These are phyloP conservation scores for Microcebus griseorufus DNA, from an alignment of 2,113 vertebrate species.

Conservation along the genomic window DNA sequence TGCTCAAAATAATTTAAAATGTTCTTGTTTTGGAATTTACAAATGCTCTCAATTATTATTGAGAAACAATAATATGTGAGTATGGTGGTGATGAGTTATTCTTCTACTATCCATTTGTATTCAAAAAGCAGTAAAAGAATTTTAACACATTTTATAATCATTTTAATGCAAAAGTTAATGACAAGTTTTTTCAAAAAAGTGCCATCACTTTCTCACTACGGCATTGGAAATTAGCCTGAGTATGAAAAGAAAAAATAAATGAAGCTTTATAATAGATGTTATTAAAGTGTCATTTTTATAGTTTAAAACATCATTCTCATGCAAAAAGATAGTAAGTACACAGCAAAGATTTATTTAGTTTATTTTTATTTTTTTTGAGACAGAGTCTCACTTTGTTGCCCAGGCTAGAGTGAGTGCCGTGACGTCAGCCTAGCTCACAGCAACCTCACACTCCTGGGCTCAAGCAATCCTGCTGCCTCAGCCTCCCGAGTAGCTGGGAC, in stretches of 20 bases:
- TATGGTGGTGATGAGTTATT: slow-evolving; percentile 25
- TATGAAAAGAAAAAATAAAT: slow-evolving; percentile 14
- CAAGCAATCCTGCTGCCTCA: too few relatives aligned
- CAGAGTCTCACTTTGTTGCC: too few relatives aligned
- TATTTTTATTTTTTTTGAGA: neutral
- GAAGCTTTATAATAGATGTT: neutral
- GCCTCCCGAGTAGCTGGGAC: too few relatives aligned
- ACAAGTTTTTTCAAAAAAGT: slow-evolving; percentile 26
- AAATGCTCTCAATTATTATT: neutral
- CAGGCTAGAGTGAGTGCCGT: too few relatives aligned
- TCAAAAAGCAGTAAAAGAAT: slow-evolving; percentile 16
- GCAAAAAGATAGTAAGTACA: neutral
- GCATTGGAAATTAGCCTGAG: neutral
- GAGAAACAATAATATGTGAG: slow-evolving; percentile 39
- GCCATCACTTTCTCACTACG: neutral
- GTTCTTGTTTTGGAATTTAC: slow-evolving; percentile 34
- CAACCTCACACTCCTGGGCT: too few relatives aligned
- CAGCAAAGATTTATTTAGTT: neutral
- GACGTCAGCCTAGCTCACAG: too few relatives aligned
- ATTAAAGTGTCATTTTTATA: slow-evolving; percentile 4
- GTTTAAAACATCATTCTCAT: neutral
- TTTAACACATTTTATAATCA: slow-evolving; percentile 43
- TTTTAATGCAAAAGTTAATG: slow-evolving; percentile 29
- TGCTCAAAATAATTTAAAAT: slow-evolving; percentile 43
- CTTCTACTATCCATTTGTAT: slow-evolving; percentile 12